Percentiles rank a stretch among this genome's conserved stretches.
Evolutionary conservation across 2,888 invertebrate genomes (phyloP).

Genomic region (Choreutis nemorana): DNA sequence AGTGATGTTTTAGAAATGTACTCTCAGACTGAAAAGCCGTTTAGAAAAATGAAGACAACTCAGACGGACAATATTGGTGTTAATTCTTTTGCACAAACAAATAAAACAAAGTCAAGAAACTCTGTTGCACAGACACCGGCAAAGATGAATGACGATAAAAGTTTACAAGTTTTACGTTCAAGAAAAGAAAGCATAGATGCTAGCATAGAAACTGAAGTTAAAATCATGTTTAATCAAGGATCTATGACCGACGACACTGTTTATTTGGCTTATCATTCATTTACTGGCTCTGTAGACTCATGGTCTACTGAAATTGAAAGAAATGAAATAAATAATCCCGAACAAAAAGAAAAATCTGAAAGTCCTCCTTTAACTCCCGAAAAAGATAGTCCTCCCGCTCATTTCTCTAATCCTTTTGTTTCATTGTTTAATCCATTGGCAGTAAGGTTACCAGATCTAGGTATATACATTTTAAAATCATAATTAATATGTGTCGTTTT

Average conservation of each 20-base stretch:
- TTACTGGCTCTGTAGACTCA: too few species aligned
- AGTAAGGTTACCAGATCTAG: conserved; percentile 56
- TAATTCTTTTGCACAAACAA: conserved; percentile 37
- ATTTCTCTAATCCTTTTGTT: conserved; percentile 41
- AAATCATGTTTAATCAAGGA: conserved; percentile 18
- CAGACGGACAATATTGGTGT: conserved; percentile 31
- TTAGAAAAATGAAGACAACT: conserved; percentile 39
- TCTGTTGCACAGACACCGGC: conserved; percentile 30
- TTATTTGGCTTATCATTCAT: too few species aligned
- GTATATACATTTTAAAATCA: conserved; percentile 37
- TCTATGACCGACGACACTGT: conserved; percentile 19
- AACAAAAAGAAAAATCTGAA: conserved; percentile 38
- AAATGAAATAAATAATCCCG: conserved; percentile 10
- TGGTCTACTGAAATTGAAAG: conserved; percentile 11
- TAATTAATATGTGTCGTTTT: conserved; percentile 18
- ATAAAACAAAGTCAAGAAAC: conserved; percentile 32
- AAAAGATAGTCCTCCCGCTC: conserved; percentile 25
- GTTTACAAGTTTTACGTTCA: conserved; percentile 24
- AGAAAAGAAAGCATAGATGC: conserved; percentile 21
- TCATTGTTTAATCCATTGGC: conserved; percentile 57
- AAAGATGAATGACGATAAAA: conserved; percentile 27
- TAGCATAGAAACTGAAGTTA: conserved; percentile 26
- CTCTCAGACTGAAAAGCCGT: conserved; percentile 41
- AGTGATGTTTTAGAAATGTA: conserved; percentile 39
- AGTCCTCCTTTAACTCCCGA: conserved; percentile 56